Percentiles rank a stretch among this genome's conserved stretches.
Conservation (phyloP, 2,113 vertebrate genomes). For the Sciurus niger region DNA sequence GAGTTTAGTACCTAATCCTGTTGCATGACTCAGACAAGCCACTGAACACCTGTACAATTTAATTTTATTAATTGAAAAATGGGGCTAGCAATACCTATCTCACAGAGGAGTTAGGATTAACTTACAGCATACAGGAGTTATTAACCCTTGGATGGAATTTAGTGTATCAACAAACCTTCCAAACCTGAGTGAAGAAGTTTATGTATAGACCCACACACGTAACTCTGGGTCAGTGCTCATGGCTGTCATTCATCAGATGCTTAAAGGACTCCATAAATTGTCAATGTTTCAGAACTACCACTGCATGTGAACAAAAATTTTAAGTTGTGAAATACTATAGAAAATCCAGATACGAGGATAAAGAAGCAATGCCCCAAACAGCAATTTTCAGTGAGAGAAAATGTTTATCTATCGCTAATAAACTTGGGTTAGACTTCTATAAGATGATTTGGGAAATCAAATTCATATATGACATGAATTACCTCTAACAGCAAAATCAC, state of each 20-base stretch:
- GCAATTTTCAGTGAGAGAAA: slow-evolving; percentile 25
- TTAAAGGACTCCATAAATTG: not conserved
- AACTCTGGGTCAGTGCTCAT: not conserved
- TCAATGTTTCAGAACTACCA: not conserved
- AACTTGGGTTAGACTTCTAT: slow-evolving; percentile 50
- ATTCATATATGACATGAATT: slow-evolving; percentile 52
- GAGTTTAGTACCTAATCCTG: not conserved
- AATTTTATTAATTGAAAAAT: slow-evolving; percentile 6
- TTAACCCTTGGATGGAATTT: not conserved
- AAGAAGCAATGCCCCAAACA: not conserved
- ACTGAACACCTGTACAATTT: not conserved
- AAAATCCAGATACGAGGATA: not conserved
- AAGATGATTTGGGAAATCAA: slow-evolving; percentile 66
- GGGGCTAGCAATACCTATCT: not conserved
- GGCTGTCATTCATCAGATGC: not conserved
- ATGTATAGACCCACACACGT: too few relatives aligned
- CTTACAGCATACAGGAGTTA: not conserved
- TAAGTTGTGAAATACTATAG: not conserved
- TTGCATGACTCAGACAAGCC: not conserved
- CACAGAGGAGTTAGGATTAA: not conserved
- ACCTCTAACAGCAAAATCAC: slow-evolving; percentile 71
- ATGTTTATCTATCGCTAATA: slow-evolving; percentile 13
- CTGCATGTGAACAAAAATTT: not conserved
- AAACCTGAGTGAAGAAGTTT: not conserved
- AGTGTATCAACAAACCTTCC: not conserved